Percentiles rank a stretch among this genome's conserved stretches.
Evolutionary conservation across 2,888 invertebrate genomes (phyloP).

Genomic region (Melieria crassipennis): DNA sequence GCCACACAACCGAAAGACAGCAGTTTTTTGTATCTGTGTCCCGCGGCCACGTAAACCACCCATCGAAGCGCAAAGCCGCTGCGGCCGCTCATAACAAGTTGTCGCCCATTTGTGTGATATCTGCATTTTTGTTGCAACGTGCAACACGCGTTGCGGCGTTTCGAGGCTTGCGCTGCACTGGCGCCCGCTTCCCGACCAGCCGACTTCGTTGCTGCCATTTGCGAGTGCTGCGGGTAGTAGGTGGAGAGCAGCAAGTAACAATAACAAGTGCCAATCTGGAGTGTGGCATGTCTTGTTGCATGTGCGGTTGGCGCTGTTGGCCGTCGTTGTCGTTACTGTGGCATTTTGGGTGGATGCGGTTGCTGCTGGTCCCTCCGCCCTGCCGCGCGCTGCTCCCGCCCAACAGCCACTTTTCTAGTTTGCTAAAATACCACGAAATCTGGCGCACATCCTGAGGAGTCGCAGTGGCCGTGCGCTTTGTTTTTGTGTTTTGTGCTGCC

Average conservation of each 20-base stretch:
- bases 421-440: constrained; percentile 8
- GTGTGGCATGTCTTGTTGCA: constrained; percentile 5
- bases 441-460: constrained; percentile 4
- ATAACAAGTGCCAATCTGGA: constrained; percentile 31
- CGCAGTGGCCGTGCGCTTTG: background rate
- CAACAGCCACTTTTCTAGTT: no score
- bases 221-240: constrained; percentile 14
- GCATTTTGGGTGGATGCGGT: constrained; percentile 32
- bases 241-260: constrained; percentile 12
- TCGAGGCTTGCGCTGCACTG: background rate
- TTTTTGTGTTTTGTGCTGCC: background rate
- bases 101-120: constrained; percentile 42
- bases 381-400: constrained; percentile 5
- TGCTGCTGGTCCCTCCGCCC: background rate
- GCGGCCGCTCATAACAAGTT: constrained; percentile 35
- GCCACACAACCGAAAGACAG: no score
- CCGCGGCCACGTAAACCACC: no score
- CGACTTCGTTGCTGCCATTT: background rate
- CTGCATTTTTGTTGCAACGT: constrained; percentile 26
- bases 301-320: background rate
- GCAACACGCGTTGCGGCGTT: constrained; percentile 2
- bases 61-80: no score
- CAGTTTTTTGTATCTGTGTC: no score
- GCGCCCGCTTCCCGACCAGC: background rate
- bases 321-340: constrained; percentile 7